Evolutionary conservation across 2,888 invertebrate genomes (phyloP).

Genomic region (Drosophila hawaiiensis): DNA sequence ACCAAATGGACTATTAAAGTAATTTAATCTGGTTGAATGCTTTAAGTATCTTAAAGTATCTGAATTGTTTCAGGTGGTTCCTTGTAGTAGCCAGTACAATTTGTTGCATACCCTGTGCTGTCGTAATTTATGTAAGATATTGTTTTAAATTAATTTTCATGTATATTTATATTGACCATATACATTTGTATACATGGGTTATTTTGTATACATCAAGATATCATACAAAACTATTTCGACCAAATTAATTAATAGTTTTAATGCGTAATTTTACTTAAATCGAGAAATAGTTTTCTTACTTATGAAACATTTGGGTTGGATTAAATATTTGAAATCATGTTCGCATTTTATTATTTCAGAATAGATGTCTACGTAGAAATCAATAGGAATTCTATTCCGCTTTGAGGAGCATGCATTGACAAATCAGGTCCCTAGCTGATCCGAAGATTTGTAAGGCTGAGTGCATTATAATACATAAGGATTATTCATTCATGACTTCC

Average conservation of each 20-base stretch:
- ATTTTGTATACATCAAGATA: background rate
- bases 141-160: background rate
- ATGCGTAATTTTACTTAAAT: background rate
- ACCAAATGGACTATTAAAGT: no score
- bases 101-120: slow-evolving; percentile 1
- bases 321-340: background rate
- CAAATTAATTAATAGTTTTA: no score
- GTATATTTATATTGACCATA: background rate
- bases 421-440: background rate
- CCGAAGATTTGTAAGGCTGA: background rate
- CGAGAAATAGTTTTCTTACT: background rate
- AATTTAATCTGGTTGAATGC: slow-evolving; percentile 2
- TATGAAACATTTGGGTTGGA: background rate
- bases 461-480: background rate
- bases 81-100: slow-evolving; percentile 7
- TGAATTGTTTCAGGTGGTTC: slow-evolving; percentile 12
- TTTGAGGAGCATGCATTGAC: background rate
- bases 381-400: background rate
- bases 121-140: background rate
- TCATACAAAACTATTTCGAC: background rate
- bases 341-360: background rate
- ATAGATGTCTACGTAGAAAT: background rate
- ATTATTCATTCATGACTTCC: background rate
- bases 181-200: background rate
- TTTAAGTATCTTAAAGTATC: slow-evolving; percentile 16